Conservation (phyloP, 2,888 invertebrate genomes). For the Conomelus anceps region DNA sequence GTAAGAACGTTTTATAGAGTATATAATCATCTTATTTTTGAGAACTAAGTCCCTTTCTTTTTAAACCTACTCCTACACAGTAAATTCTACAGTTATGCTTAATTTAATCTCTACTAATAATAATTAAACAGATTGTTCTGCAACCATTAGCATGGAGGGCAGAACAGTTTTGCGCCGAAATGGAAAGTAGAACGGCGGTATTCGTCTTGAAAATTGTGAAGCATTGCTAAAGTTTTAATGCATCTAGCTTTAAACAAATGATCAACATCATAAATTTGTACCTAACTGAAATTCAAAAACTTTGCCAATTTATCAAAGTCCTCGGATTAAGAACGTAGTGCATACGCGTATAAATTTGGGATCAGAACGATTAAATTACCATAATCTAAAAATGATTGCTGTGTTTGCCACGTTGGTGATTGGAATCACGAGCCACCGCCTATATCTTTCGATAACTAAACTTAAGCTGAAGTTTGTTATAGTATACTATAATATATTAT, state of each 20-base stretch:
- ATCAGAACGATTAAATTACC: neutral
- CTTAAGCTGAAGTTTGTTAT: neutral
- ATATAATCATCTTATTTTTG: no score
- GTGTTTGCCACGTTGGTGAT: neutral
- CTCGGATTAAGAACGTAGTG: neutral
- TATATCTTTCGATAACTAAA: neutral
- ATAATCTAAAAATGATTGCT: neutral
- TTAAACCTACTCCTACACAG: no score
- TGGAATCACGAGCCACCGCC: neutral
- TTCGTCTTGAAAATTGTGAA: neutral
- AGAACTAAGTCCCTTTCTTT: no score
- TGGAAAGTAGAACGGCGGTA: neutral
- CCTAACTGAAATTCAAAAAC: neutral
- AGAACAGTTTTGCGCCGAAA: neutral
- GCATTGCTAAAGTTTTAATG: neutral
- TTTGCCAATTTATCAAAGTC: neutral
- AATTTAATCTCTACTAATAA: neutral
- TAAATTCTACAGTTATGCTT: neutral
- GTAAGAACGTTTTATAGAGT: no score
- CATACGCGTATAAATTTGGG: neutral
- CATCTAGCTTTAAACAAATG: neutral
- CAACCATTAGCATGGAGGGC: neutral
- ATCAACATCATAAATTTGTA: neutral
- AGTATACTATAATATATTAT: neutral
- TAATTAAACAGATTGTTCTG: neutral